Evolutionary conservation across 2,888 invertebrate species (phyloP).

Genomic region (Cloeon dipterum): DNA sequence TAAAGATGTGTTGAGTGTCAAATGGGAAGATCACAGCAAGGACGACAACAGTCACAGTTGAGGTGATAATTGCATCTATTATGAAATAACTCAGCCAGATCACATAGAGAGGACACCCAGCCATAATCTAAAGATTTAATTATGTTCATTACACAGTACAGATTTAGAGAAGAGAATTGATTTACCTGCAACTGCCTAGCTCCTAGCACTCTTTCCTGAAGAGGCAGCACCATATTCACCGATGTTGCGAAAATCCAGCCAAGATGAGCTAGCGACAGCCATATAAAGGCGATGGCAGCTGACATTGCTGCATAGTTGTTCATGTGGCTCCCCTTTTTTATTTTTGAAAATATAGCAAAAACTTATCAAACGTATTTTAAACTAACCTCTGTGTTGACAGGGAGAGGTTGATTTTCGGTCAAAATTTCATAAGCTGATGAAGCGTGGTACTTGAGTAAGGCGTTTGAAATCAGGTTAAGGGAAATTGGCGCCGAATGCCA

Average conservation of each 20-base stretch:
- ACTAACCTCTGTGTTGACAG: no score
- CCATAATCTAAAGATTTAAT: constrained; percentile 30
- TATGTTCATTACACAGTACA: no score
- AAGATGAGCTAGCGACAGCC: not conserved
- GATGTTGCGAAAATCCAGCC: not conserved
- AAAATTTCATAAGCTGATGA: no score
- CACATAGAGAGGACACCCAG: constrained; percentile 29
- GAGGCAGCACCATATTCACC: constrained; percentile 16
- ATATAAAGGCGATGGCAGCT: no score
- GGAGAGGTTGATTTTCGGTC: no score
- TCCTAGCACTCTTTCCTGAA: constrained; percentile 32
- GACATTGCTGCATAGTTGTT: no score
- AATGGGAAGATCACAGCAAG: not conserved
- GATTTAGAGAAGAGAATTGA: not conserved
- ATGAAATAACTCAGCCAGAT: constrained; percentile 38
- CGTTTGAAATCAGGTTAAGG: no score
- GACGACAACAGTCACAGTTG: constrained; percentile 10
- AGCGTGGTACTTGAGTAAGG: no score
- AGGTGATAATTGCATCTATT: constrained; percentile 24
- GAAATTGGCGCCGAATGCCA: no score
- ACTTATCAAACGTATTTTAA: no score
- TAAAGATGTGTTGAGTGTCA: not conserved
- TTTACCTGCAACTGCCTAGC: constrained; percentile 38
- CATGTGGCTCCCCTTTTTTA: no score
- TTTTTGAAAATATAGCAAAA: no score